These are phyloP conservation scores for Machimus rusticus DNA, from an alignment of 2,888 invertebrate genomes.

Conservation along the genomic window DNA sequence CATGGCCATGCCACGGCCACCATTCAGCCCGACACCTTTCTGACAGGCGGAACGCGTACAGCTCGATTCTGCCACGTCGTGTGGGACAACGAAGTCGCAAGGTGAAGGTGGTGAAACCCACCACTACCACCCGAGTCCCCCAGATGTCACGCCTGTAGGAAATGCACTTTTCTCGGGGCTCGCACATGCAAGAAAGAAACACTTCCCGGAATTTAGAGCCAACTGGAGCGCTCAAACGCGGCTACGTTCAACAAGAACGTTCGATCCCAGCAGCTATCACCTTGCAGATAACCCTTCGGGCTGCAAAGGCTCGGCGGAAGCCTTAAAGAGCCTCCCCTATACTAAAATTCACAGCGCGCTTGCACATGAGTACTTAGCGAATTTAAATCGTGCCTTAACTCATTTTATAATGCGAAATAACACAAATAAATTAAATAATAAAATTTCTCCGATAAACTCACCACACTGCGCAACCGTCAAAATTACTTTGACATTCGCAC, in stretches of 20 bases:
- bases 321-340: background rate
- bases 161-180: background rate
- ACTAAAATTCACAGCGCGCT: background rate
- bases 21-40: background rate
- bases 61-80: constrained; percentile 45
- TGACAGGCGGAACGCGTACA: background rate
- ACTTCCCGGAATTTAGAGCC: background rate
- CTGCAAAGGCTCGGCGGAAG: background rate
- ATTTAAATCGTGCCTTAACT: background rate
- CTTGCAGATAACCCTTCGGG: background rate
- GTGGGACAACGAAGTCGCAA: constrained; percentile 25
- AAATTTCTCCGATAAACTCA: constrained; percentile 30
- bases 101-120: background rate
- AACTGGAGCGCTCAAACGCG: background rate
- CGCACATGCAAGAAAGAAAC: background rate
- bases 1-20: background rate
- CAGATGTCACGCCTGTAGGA: background rate
- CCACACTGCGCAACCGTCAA: constrained; percentile 39
- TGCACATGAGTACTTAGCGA: background rate
- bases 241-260: background rate
- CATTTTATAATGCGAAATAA: background rate
- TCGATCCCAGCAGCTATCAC: background rate
- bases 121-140: background rate
- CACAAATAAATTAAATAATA: background rate
- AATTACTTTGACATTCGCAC: background rate